Conservation (phyloP, 1,140 invertebrate species). For the Drosophila sp. region DNA sequence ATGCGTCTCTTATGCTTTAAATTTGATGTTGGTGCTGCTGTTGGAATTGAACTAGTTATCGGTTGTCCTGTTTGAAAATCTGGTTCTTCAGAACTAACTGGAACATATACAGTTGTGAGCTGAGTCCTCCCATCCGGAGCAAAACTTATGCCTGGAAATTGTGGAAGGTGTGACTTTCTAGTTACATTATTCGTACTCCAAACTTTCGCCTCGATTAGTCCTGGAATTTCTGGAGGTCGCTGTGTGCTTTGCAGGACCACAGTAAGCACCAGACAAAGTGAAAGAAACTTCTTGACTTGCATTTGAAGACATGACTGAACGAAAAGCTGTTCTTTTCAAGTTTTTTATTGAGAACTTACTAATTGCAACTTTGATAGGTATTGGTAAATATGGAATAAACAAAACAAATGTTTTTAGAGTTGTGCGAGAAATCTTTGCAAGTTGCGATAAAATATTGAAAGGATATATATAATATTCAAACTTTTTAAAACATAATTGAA, state of each 20-base stretch:
- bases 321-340: not conserved
- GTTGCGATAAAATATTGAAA: too few relatives aligned
- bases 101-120: not conserved
- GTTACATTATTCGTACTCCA: not conserved
- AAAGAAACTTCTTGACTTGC: not conserved
- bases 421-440: not conserved
- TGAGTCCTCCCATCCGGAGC: not conserved
- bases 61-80: not conserved
- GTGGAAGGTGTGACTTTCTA: not conserved
- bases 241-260: not conserved
- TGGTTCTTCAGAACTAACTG: not conserved
- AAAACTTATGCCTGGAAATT: not conserved
- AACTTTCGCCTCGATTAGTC: not conserved
- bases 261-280: not conserved
- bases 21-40: not conserved
- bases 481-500: not conserved
- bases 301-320: slow-evolving; percentile 2
- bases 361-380: not conserved
- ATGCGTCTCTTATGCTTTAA: not conserved
- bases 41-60: not conserved
- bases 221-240: not conserved
- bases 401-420: not conserved
- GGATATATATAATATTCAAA: too few relatives aligned
- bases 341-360: slow-evolving; percentile 2
- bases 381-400: not conserved